These are phyloP conservation scores for Leptinotarsa lineolata DNA, from an alignment of 1,140 invertebrate genomes.

Conservation along the genomic window DNA sequence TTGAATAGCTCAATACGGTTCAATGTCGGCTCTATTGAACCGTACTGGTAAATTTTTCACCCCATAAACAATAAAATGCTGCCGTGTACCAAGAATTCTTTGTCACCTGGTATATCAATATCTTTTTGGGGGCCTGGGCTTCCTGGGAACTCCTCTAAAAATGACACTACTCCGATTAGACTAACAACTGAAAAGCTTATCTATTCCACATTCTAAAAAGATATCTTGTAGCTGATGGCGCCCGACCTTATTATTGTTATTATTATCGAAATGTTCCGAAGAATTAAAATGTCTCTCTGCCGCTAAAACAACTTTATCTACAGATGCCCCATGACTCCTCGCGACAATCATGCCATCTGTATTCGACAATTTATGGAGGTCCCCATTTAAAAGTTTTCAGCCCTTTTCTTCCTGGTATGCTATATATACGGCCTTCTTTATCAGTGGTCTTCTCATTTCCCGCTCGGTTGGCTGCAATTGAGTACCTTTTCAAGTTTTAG, in stretches of 20 bases:
- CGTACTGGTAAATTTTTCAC: too few relatives aligned
- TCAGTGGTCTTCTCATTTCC: slow-evolving; percentile 54
- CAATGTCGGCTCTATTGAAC: too few relatives aligned
- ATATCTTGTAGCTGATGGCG: too few relatives aligned
- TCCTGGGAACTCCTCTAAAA: too few relatives aligned
- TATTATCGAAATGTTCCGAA: slow-evolving; percentile 44
- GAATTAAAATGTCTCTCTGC: slow-evolving; percentile 44
- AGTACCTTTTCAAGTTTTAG: slow-evolving; percentile 54
- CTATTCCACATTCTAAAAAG: too few relatives aligned
- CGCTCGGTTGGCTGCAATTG: slow-evolving; percentile 52
- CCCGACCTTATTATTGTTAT: slow-evolving; percentile 33
- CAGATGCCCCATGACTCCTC: slow-evolving; percentile 44
- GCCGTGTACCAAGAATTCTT: too few relatives aligned
- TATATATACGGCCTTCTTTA: slow-evolving; percentile 41
- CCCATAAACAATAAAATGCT: too few relatives aligned
- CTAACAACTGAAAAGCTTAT: too few relatives aligned
- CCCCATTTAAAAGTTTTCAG: slow-evolving; percentile 48
- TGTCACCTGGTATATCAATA: too few relatives aligned
- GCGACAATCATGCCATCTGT: slow-evolving; percentile 43
- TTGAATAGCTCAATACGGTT: too few relatives aligned
- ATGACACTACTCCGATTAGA: too few relatives aligned
- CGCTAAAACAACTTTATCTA: slow-evolving; percentile 48
- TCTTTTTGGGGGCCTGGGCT: too few relatives aligned
- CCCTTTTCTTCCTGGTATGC: slow-evolving; percentile 29
- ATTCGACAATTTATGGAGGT: slow-evolving; percentile 49